Base-by-base conservation (phyloP, 2,888 invertebrate species). In the Camptogramma bilineatum region DNA sequence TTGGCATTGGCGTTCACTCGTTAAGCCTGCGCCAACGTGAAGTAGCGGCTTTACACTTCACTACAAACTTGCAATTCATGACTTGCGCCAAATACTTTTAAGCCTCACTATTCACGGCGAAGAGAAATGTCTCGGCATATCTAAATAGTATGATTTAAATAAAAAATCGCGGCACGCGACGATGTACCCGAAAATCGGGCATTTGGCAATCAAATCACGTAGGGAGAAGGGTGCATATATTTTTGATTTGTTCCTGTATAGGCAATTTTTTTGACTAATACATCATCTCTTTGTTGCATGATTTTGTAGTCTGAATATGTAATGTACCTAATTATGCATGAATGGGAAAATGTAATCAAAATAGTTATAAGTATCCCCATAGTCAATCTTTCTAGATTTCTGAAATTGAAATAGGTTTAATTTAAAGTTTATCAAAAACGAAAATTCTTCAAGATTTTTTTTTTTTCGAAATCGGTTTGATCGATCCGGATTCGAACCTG, bases 61-160 rank as follows among this genome's bases (percentile, higher is more conserved):
- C 16, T 55, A 55, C 48, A 53, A 56, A 73, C 73, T 79, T 77
- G 72, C 73, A 69, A 76, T 81, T 75, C 79, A 73, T 68, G 72
- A 64, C 73, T 70, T 75, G 75, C 66, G 71, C 75, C 73, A 66
- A 83, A 83, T 63, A 81, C 78, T 80, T 79, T 77, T 81, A 80
- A 82, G 79, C 81, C 73, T 75, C 75, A 76, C 78, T 79, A 78
- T 82, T 84, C 79, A 83, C 84, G 82, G 78, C 75, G 77, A 85
- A 83, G 79, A 85, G 84, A 86, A 87, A 88, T 87, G 85, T 85
- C 83, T 81, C 76, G 75, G 86, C 84, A 89, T 88, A 90, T 88
- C 87, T 91, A 91, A 90, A 90, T 89, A 88, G 90, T 84, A 84
- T 81, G 86, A 92, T 92, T 92, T 92, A 88, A 91, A 93, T 91